Evolutionary conservation across 1,140 invertebrate genomes (phyloP), one percentile per base, ranked within the genome.

Genomic region (Choristoneura fumiferana): DNA sequence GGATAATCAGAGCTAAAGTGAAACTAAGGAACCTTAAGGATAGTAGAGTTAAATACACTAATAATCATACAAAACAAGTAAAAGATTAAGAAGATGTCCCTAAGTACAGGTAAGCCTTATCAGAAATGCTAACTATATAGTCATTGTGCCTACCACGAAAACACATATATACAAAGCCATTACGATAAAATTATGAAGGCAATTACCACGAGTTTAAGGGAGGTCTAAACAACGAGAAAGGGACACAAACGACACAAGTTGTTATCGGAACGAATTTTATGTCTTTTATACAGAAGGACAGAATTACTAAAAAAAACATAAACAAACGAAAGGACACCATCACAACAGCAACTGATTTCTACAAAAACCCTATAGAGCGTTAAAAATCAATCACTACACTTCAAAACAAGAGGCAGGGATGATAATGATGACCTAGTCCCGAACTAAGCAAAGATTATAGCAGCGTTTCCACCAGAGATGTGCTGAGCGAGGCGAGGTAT

Each of bases 301-400:
- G 1, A 22, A 17, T 4, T 45, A 22, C 18, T 8, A 15, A 45
- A 4, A 8, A 17, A 33, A 4, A 22, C n/a, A n/a, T 53, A 13
- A 53, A 53, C 18, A 53, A 53, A 8, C 49, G 17, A 8, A 53
- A 8, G 9, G 49, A 53, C 8, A 53, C 29, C 9, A 53, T 53
- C 22, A 53, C 15, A 9, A 33, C 29, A 53, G 49, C 49, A 9
- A 53, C 49, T 13, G 49, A 53, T 10, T 53, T 29, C 18, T 53
- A 53, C 12, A 53, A 53, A 34, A 22, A 22, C n/a, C 4, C 14
- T 45, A 15, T 22, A 45, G 3, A 37, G 35, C 35, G 35, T 4
- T 10, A 9, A 37, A 34, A 9, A 34, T 34, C 33, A n/a, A n/a
- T n/a, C n/a, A n/a, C n/a, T n/a, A n/a, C n/a, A n/a, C n/a, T n/a